Evolutionary conservation across 2,797 vertebrate species (phyloP).

Genomic region (Ceryle rudis): DNA sequence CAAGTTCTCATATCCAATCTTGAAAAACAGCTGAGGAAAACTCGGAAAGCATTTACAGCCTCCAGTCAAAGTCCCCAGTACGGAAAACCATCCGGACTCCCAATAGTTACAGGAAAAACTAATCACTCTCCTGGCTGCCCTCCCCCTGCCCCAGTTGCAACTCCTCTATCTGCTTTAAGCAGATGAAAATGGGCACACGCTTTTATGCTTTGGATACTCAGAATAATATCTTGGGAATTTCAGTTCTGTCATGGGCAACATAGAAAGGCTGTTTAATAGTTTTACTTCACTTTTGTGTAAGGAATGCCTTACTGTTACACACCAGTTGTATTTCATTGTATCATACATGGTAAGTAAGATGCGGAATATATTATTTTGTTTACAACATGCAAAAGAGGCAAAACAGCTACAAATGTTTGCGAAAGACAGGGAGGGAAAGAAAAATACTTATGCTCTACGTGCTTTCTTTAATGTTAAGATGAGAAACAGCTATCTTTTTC

Average conservation of each 20-base stretch:
- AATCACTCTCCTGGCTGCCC: too few relatives aligned
- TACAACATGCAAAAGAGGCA: not conserved
- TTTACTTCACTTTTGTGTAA: not conserved
- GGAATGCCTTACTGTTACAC: not conserved
- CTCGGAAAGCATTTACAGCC: not conserved
- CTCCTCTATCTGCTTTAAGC: not conserved
- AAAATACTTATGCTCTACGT: not conserved
- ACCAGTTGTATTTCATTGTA: not conserved
- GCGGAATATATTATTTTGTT: not conserved
- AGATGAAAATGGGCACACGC: accelerated
- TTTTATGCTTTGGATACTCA: not conserved
- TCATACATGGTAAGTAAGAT: not conserved
- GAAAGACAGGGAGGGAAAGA: not conserved
- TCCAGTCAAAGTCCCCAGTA: not conserved
- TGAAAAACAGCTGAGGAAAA: not conserved
- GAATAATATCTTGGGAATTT: not conserved
- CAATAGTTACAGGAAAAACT: not conserved
- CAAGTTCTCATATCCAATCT: not conserved
- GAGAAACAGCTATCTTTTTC: not conserved
- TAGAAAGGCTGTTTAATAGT: not conserved
- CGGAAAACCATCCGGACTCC: accelerated
- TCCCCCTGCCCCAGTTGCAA: accelerated
- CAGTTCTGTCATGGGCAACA: not conserved
- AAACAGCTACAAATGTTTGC: not conserved
- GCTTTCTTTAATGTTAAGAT: not conserved